phyloP scores from a whole-genome alignment of 2,888 invertebrate genomes.

The Andrena trimmerana region DNA sequence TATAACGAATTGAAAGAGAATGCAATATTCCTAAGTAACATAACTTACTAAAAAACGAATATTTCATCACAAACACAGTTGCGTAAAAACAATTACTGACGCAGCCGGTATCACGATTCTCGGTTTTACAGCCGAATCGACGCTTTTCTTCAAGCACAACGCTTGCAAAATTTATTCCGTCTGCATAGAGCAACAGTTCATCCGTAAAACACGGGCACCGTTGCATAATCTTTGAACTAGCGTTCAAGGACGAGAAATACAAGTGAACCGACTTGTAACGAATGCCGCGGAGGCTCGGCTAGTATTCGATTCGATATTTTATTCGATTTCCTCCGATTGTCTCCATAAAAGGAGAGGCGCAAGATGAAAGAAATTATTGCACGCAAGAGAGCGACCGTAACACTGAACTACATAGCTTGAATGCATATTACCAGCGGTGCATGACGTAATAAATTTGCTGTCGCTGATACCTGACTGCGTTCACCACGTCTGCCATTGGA shows the following conservation, averaged over 20 bases:
- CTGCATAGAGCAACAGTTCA: constrained; percentile 43
- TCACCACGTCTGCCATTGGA: not conserved
- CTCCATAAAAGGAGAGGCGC: constrained; percentile 52
- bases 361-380: constrained; percentile 40
- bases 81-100: not conserved
- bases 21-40: not conserved
- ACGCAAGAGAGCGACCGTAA: constrained; percentile 39
- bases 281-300: not conserved
- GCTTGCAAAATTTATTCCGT: constrained; percentile 38
- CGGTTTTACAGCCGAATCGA: not conserved
- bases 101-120: not conserved
- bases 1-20: not conserved
- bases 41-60: not conserved
- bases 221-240: constrained; percentile 73
- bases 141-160: constrained; percentile 1
- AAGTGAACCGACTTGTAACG: constrained; percentile 66
- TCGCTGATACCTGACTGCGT: constrained; percentile 12
- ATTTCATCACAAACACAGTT: not conserved
- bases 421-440: constrained; percentile 21
- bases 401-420: constrained; percentile 47
- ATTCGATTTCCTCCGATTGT: constrained; percentile 34
- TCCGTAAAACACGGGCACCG: constrained; percentile 33
- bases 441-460: constrained; percentile 49
- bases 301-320: constrained; percentile 8
- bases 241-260: constrained; percentile 71